Conservation (phyloP, 37 sponge, comb jelly and placozoan species). For the Haliclona indistincta region DNA sequence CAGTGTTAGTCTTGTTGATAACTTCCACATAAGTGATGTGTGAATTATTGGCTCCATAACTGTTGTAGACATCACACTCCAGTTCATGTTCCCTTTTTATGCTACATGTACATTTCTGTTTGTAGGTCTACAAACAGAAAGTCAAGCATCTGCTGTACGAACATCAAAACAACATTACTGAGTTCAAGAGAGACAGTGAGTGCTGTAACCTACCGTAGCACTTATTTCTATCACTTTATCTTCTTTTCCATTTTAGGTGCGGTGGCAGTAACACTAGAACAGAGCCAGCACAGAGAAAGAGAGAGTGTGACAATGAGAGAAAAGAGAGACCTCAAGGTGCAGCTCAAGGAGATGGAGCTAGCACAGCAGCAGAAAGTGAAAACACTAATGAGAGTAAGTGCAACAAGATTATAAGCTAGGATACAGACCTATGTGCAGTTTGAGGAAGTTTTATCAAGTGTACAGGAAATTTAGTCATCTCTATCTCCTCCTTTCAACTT, state of each 20-base stretch:
- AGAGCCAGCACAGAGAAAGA: conserved; percentile 73
- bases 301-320: conserved; percentile 66
- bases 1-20: too few species aligned
- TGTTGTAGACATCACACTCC: too few species aligned
- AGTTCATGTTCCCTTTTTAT: too few species aligned
- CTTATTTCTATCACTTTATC: too few species aligned
- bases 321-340: conserved; percentile 85
- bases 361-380: conserved; percentile 92
- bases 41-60: too few species aligned
- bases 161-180: conserved; percentile 98
- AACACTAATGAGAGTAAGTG: conserved; percentile 59
- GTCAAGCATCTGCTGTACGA: conserved; percentile 98
- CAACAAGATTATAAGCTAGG: too few species aligned
- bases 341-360: conserved; percentile 92
- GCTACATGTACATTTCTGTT: not conserved
- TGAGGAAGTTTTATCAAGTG: not conserved
- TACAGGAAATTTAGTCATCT: not conserved
- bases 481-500: not conserved
- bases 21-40: too few species aligned
- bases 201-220: too few species aligned
- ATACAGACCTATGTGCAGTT: too few species aligned
- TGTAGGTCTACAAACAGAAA: conserved; percentile 98
- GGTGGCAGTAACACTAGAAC: conserved; percentile 86
- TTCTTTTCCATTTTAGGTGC: conserved; percentile 42
- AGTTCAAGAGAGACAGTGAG: conserved; percentile 88